Conservation (phyloP, 37 sponge, comb jelly and placozoan species). For the Beroe ovata region DNA sequence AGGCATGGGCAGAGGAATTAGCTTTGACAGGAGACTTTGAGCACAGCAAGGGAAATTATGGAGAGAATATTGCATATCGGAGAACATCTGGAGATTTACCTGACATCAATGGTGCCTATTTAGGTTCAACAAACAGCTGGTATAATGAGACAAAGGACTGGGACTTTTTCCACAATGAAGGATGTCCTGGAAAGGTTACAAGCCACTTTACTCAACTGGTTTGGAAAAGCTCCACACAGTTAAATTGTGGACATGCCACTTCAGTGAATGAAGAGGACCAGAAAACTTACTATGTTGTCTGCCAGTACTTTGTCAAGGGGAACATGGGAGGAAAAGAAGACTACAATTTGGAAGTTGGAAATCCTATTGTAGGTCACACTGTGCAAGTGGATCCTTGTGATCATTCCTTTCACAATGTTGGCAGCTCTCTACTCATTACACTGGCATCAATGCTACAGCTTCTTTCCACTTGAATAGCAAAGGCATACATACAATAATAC, state of each 20-base stretch:
- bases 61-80: constrained; percentile 27
- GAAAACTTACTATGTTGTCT: constrained; percentile 6
- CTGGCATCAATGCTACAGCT: too few relatives aligned
- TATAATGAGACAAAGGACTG: constrained; percentile 48
- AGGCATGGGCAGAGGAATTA: constrained; percentile 25
- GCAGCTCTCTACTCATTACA: too few relatives aligned
- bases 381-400: neutral
- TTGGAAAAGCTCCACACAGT: neutral
- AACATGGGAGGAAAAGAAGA: neutral
- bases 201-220: constrained; percentile 45
- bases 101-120: neutral
- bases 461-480: too few relatives aligned
- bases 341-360: neutral
- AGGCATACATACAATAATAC: too few relatives aligned
- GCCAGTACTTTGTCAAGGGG: constrained; percentile 14
- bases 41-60: too few relatives aligned
- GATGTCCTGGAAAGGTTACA: neutral
- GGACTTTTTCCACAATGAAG: neutral
- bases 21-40: neutral
- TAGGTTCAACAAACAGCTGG: neutral
- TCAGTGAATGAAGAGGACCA: neutral
- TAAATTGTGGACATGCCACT: too few relatives aligned
- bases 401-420: neutral
- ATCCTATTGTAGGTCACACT: neutral
- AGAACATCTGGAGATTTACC: neutral